phyloP scores from a whole-genome alignment of 2,113 vertebrate genomes.

The Rallus limicola region DNA sequence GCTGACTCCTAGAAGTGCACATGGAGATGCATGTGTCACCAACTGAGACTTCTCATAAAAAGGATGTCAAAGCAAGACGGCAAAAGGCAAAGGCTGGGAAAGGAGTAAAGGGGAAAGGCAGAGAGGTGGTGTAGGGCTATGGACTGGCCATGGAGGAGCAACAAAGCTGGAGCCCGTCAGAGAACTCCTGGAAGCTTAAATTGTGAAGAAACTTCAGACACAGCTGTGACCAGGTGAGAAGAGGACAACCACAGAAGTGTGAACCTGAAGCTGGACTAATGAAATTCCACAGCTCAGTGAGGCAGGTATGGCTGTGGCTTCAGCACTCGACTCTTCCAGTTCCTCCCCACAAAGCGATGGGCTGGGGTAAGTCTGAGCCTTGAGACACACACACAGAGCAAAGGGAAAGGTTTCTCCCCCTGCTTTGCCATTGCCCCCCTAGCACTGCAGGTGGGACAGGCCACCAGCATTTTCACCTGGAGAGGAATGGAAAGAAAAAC shows the following conservation, averaged over 20 bases:
- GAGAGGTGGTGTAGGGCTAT: background rate
- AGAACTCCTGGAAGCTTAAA: background rate
- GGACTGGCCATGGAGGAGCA: background rate
- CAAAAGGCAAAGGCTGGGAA: background rate
- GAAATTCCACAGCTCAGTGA: background rate
- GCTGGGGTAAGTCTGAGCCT: background rate
- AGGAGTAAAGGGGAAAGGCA: background rate
- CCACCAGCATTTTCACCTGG: background rate
- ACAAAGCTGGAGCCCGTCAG: background rate
- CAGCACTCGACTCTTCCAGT: background rate
- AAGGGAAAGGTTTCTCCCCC: background rate
- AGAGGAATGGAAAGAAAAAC: background rate
- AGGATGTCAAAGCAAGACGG: background rate
- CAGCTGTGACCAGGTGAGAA: background rate
- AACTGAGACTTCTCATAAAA: background rate
- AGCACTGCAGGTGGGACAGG: background rate
- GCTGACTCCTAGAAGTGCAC: background rate
- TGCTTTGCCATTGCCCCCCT: background rate
- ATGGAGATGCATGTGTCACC: background rate
- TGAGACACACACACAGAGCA: too few relatives aligned
- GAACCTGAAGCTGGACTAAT: background rate
- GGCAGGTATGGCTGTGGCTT: background rate
- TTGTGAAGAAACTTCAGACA: background rate
- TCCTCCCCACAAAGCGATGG: fast-evolving
- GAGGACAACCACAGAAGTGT: background rate